A percentile compares a stretch with the other conserved stretches of the same genome.
Evolutionary conservation across 1,140 invertebrate species (phyloP).

Genomic region (Cardiocondyla obscurior): DNA sequence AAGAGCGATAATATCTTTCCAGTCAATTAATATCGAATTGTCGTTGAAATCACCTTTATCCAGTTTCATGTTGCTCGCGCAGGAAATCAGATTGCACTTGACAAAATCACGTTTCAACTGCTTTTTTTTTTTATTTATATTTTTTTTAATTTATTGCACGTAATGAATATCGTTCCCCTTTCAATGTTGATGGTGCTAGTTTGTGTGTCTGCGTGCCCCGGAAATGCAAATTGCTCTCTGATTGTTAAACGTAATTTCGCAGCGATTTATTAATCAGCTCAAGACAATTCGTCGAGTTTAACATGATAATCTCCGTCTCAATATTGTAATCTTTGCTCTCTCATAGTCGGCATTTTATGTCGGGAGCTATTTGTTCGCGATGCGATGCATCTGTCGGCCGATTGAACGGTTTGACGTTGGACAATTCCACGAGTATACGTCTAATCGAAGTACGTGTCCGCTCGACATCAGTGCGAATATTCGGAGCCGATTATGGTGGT

Average conservation of each 20-base stretch:
- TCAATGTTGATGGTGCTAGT: constrained; percentile 3
- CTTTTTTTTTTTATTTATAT: neutral
- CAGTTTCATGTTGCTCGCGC: neutral
- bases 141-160: neutral
- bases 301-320: neutral
- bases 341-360: neutral
- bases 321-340: neutral
- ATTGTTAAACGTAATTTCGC: constrained; percentile 30
- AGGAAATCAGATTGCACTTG: constrained; percentile 7
- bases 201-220: neutral
- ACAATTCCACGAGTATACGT: neutral
- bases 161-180: neutral
- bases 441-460: constrained; percentile 44
- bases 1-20: constrained; percentile 6
- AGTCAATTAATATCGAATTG: constrained; percentile 1
- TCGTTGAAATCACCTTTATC: constrained; percentile 10
- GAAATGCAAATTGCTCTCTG: constrained; percentile 48
- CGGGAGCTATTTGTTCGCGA: neutral
- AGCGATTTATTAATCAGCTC: constrained; percentile 32
- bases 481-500: constrained; percentile 49
- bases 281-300: neutral
- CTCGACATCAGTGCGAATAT: constrained; percentile 43
- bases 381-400: neutral
- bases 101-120: constrained; percentile 1
- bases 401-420: neutral